Base-by-base conservation (phyloP, 2,797 vertebrate species). In the Chlorospingus flavigularis region DNA sequence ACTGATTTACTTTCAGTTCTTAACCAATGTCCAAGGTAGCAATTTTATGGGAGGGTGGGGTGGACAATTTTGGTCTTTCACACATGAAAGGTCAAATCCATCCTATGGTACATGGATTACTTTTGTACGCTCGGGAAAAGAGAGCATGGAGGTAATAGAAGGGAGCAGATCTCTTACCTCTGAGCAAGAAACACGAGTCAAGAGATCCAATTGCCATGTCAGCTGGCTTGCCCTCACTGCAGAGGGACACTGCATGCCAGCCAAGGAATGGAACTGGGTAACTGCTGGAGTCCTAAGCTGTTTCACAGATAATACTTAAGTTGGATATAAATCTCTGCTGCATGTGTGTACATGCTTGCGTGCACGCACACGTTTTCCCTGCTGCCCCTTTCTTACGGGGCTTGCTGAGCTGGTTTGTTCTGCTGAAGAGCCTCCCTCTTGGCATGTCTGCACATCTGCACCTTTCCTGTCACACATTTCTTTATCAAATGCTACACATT, bases 371-470 rank as follows among this genome's bases (percentile, higher is more conserved):
- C 3, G 1, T 58, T 66, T 76, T 67, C 33, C 58, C 40, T 61
- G 48, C 8, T 47, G 39, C 10, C 39, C 24, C 26, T 55, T 83
- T 88, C 83, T 80, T 35, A 16, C 23, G 31, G 66, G 70, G 31
- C 43, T 90, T 66, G n/a, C n/a, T n/a, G n/a, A n/a, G n/a, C n/a
- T n/a, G 47, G 66, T 33, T 75, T 78, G 39, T 17, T 63, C 62
- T 43, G 55, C 17, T 90, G 79, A 61, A 81, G 93, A 92, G 9
- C 50, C 40, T 94, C 33, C 57, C 68, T 65, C 65, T 68, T 68
- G 85, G 68, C 54, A 35, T 77, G 50, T 75, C 66, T 90, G 72
- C 43, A 90, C 68, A 83, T 90, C 90, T 93, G 92, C 73, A 73
- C 74, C 63, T 63, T 48, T 91, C 57, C 47, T 63, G 55, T 54